phyloP scores from a whole-genome alignment of 1,140 invertebrate genomes.

The Sarcophaga peregrina region DNA sequence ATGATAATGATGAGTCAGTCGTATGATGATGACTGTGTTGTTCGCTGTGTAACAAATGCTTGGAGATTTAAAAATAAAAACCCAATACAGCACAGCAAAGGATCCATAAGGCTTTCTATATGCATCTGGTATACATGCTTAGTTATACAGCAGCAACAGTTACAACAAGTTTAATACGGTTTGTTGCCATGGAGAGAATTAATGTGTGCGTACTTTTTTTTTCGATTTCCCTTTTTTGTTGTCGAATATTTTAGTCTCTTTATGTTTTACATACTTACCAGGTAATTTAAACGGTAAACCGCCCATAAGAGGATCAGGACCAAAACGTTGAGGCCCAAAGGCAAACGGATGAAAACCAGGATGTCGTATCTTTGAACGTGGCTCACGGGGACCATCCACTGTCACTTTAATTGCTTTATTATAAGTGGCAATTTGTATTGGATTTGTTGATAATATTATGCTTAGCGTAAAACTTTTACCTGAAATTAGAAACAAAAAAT shows the following conservation, averaged over 20 bases:
- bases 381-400: constrained; percentile 96
- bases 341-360: constrained; percentile 88
- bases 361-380: constrained; percentile 90
- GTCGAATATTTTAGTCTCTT: not conserved
- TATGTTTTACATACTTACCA: constrained; percentile 70
- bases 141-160: too few relatives aligned
- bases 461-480: constrained; percentile 97
- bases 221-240: not conserved
- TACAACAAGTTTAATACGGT: too few relatives aligned
- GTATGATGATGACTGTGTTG: not conserved
- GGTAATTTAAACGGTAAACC: constrained; percentile 85
- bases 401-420: constrained; percentile 98
- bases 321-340: constrained; percentile 82
- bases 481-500: constrained; percentile 62
- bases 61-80: too few relatives aligned
- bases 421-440: constrained; percentile 93
- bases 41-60: not conserved
- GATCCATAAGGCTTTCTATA: too few relatives aligned
- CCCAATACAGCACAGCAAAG: too few relatives aligned
- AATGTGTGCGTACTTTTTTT: not conserved
- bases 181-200: constrained; percentile 19
- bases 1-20: not conserved
- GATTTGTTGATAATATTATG: constrained; percentile 91
- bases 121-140: too few relatives aligned
- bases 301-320: constrained; percentile 82